Percentiles rank a stretch among this genome's conserved stretches.
phyloP scores from a whole-genome alignment of 2,888 invertebrate genomes.

The Lasioglossum figueresi region DNA sequence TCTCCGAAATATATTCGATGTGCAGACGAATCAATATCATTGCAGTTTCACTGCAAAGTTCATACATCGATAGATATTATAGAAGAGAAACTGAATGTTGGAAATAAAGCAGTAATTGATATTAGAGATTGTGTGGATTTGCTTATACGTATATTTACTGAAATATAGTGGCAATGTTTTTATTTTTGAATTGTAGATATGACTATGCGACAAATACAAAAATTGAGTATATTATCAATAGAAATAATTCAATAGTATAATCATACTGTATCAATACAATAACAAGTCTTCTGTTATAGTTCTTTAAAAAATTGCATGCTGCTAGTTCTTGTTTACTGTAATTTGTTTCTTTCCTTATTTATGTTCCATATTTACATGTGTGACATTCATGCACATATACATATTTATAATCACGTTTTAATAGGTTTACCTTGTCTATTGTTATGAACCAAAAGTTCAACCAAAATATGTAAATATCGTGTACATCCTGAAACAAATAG shows the following conservation, averaged over 20 bases:
- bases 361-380: neutral
- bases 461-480: neutral
- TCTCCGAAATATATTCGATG: constrained; percentile 93
- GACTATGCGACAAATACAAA: constrained; percentile 99
- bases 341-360: neutral
- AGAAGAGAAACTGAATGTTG: constrained; percentile 90
- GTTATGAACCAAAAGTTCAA: neutral
- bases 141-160: neutral
- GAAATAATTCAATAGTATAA: constrained; percentile 16
- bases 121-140: constrained; percentile 87
- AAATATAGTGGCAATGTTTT: neutral
- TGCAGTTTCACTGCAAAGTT: constrained; percentile 96
- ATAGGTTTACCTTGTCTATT: neutral
- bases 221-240: constrained; percentile 91
- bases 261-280: constrained; percentile 25
- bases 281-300: constrained; percentile 84
- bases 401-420: neutral
- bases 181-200: constrained; percentile 86
- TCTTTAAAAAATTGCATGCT: constrained; percentile 95
- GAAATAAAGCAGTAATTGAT: constrained; percentile 89
- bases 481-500: neutral
- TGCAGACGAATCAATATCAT: constrained; percentile 90
- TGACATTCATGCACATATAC: neutral
- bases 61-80: constrained; percentile 96
- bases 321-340: constrained; percentile 81